phyloP scores from a whole-genome alignment of 2,888 invertebrate species.

The Anticlea derivata region DNA sequence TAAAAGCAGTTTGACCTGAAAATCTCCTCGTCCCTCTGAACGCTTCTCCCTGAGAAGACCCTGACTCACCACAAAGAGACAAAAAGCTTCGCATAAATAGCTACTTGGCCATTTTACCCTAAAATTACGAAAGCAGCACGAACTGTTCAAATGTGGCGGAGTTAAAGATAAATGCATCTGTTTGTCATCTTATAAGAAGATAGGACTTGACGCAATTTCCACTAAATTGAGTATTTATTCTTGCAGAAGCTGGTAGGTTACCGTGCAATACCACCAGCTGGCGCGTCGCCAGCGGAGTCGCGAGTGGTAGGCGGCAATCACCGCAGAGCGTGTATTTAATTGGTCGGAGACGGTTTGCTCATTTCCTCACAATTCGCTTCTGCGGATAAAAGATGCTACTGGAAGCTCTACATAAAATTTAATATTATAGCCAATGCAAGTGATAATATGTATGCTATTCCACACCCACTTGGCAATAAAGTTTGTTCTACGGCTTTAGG shows the following conservation, averaged over 20 bases:
- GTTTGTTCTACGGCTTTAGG: no score
- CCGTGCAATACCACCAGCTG: not conserved
- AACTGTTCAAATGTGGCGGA: no score
- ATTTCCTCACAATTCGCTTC: conserved; percentile 1
- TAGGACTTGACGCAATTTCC: not conserved
- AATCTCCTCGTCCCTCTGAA: no score
- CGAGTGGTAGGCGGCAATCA: conserved; percentile 1
- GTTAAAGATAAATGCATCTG: no score
- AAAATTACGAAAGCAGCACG: no score
- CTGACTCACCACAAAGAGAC: not conserved
- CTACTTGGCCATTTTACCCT: no score
- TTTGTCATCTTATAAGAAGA: no score
- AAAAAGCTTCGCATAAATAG: no score
- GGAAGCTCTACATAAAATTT: not conserved
- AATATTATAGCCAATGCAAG: no score
- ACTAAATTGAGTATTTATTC: not conserved
- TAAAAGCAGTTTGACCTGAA: no score
- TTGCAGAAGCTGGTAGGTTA: not conserved
- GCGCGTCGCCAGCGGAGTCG: conserved; percentile 3
- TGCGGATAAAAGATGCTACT: not conserved
- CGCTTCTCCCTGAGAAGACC: not conserved
- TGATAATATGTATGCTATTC: no score
- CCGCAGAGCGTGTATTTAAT: conserved; percentile 6
- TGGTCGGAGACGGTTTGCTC: conserved; percentile 8
- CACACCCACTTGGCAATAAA: no score